Evolutionary conservation across 2,797 vertebrate genomes (phyloP).

Genomic region (Premnoplex brunnescens): DNA sequence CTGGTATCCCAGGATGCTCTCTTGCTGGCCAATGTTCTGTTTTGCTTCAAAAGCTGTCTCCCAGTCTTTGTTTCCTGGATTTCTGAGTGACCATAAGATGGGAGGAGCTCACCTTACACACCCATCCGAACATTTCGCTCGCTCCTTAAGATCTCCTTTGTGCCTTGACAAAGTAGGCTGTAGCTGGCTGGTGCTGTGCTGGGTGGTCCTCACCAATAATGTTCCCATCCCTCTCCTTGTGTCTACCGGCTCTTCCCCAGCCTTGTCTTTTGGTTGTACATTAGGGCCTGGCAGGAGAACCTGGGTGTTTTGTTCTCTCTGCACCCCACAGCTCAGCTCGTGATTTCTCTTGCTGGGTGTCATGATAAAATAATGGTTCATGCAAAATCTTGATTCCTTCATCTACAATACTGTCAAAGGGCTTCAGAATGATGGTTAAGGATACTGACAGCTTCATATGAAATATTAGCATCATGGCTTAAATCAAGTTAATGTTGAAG

Average conservation of each 20-base stretch:
- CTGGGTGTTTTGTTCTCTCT: background rate
- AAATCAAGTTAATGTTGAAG: background rate
- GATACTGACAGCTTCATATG: background rate
- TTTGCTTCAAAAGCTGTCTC: background rate
- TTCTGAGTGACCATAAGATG: background rate
- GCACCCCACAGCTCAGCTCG: background rate
- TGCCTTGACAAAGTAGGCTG: background rate
- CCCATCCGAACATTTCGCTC: background rate
- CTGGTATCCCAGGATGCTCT: background rate
- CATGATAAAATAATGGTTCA: background rate
- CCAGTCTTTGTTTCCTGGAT: background rate
- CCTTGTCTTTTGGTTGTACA: background rate
- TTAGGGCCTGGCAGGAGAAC: background rate
- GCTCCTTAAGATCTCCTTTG: background rate
- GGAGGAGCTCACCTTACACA: background rate
- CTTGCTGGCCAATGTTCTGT: background rate
- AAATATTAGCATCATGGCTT: background rate
- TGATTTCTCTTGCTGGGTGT: background rate
- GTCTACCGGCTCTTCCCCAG: background rate
- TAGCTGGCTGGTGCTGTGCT: background rate
- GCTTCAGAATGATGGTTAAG: background rate
- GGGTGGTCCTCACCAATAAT: background rate
- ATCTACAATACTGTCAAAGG: background rate
- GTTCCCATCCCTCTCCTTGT: background rate
- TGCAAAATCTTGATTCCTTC: background rate